Evolutionary conservation across 2,797 vertebrate genomes (phyloP).

Genomic region (Steatocranus sp.): DNA sequence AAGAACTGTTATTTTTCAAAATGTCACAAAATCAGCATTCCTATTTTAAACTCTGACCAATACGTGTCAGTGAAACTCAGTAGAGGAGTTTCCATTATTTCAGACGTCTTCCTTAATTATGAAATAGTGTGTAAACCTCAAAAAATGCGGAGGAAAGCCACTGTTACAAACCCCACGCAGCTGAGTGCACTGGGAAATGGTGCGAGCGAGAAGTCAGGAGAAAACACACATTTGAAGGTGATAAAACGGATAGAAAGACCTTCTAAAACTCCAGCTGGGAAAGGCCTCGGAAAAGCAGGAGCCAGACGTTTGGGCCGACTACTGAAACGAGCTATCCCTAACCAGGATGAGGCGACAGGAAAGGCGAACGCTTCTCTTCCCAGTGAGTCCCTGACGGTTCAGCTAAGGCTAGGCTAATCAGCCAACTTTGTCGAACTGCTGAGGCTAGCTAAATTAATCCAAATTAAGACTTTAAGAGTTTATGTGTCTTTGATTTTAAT

Average conservation of each 20-base stretch:
- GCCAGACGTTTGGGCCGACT: conserved; percentile 26
- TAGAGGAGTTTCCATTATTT: background rate
- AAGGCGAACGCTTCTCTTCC: background rate
- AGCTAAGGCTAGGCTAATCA: background rate
- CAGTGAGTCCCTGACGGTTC: conserved; percentile 6
- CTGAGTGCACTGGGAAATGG: background rate
- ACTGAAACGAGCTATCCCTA: conserved; percentile 6
- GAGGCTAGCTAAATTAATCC: background rate
- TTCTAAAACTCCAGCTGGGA: background rate
- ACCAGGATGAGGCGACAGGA: background rate
- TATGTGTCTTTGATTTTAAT: background rate
- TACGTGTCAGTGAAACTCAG: background rate
- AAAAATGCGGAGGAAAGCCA: background rate
- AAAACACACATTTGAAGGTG: background rate
- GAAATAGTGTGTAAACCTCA: background rate
- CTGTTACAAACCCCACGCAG: background rate
- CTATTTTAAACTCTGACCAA: background rate
- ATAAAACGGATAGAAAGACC: background rate
- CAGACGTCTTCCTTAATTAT: background rate
- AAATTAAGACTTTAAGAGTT: background rate
- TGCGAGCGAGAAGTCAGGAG: background rate
- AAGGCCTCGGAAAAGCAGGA: conserved; percentile 38
- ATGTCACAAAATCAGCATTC: background rate
- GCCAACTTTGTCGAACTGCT: too few relatives aligned
- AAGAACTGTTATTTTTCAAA: background rate